Evolutionary conservation across 2,888 invertebrate genomes (phyloP).

Genomic region (Cistogaster globosa): DNA sequence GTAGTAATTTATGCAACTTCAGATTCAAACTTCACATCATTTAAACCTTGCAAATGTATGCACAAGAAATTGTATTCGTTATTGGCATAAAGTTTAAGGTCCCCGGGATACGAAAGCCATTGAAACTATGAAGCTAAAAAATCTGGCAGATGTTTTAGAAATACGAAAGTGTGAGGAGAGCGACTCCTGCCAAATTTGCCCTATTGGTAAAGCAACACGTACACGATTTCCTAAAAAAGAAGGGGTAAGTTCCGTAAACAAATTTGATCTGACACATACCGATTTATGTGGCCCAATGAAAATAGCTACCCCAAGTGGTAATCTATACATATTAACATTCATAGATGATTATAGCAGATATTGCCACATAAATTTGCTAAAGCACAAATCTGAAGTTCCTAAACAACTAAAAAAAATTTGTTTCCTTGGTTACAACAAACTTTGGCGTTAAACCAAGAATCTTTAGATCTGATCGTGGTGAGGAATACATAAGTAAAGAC

Average conservation of each 20-base stretch:
- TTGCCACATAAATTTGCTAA: constrained; percentile 23
- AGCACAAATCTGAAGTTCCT: constrained; percentile 29
- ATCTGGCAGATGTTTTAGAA: background rate
- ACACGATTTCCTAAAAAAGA: constrained; percentile 17
- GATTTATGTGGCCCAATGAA: constrained; percentile 15
- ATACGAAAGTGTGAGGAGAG: background rate
- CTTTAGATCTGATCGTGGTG: background rate
- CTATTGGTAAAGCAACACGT: constrained; percentile 3
- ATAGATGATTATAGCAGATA: constrained; percentile 42
- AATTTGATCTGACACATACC: constrained; percentile 25
- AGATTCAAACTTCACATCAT: background rate
- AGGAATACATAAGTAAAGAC: constrained; percentile 10
- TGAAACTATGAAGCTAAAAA: constrained; percentile 9
- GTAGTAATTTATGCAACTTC: background rate
- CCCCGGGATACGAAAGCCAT: constrained; percentile 12
- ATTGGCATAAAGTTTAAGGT: constrained; percentile 29
- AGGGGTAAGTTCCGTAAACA: constrained; percentile 1
- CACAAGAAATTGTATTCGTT: constrained; percentile 1
- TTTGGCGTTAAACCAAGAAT: background rate
- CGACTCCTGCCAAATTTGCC: constrained; percentile 23
- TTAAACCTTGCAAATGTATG: constrained; percentile 21
- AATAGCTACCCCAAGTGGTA: constrained; percentile 11
- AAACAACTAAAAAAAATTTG: constrained; percentile 3
- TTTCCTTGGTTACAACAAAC: background rate
- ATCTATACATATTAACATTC: constrained; percentile 16